A percentile compares a stretch with the other conserved stretches of the same genome.
These are phyloP conservation scores for Thalassophryne amazonica DNA, from an alignment of 2,797 vertebrate genomes.

Conservation along the genomic window DNA sequence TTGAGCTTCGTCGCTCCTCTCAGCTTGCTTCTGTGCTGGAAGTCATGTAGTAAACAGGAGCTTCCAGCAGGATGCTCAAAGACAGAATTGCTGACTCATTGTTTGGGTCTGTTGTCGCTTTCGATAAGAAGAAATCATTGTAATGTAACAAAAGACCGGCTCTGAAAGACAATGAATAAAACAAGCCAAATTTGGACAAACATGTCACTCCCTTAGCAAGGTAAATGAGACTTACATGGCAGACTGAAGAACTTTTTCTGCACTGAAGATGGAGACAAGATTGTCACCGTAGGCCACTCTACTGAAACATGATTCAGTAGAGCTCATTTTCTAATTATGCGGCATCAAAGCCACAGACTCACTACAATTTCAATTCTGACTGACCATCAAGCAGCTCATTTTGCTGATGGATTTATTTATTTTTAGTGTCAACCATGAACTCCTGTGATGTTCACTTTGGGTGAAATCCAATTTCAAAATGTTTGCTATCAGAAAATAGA, in stretches of 20 bases:
- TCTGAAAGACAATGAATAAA: neutral
- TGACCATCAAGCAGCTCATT: neutral
- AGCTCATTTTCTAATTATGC: neutral
- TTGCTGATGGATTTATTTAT: neutral
- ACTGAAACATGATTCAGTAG: neutral
- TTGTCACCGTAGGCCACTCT: neutral
- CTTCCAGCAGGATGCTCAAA: no score
- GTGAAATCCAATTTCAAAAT: no score
- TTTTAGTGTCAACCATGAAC: neutral
- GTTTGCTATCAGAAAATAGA: no score
- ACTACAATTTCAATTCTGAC: neutral
- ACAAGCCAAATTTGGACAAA: neutral
- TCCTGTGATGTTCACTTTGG: neutral
- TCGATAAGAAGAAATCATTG: conserved; percentile 31
- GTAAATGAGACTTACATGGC: conserved; percentile 7
- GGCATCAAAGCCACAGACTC: neutral
- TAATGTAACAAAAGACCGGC: conserved; percentile 16
- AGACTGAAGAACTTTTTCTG: conserved; percentile 5
- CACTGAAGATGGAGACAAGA: no score
- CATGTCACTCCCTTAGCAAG: neutral
- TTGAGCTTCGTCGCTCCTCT: no score
- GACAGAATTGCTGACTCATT: no score
- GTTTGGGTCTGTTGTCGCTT: no score
- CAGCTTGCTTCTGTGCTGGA: no score
- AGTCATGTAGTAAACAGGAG: no score